Evolutionary conservation across 2,888 invertebrate species (phyloP).

Genomic region (Euclidia mi): DNA sequence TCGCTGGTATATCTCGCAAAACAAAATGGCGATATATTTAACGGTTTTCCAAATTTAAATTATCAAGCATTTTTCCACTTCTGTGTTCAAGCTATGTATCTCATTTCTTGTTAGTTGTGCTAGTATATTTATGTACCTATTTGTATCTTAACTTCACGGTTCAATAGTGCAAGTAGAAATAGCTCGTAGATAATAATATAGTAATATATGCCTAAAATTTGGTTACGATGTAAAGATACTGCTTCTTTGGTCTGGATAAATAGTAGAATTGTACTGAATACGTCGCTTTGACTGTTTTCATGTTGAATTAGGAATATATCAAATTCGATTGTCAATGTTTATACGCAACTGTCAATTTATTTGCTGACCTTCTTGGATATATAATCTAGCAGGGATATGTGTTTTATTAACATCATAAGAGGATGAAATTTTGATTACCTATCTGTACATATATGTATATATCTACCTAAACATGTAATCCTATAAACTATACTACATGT

Average conservation of each 20-base stretch:
- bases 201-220: constrained; percentile 51
- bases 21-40: constrained; percentile 10
- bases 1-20: background rate
- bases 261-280: constrained; percentile 23
- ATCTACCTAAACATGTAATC: too few relatives aligned
- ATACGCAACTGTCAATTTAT: background rate
- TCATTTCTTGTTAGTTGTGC: constrained; percentile 28
- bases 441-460: too few relatives aligned
- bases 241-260: constrained; percentile 24
- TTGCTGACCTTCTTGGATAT: background rate
- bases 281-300: constrained; percentile 35
- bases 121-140: constrained; percentile 21
- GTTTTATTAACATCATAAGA: too few relatives aligned
- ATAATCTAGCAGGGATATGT: background rate
- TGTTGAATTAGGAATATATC: constrained; percentile 14
- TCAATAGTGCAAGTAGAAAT: constrained; percentile 33
- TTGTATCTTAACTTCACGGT: constrained; percentile 28
- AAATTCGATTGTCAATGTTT: constrained; percentile 1
- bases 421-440: too few relatives aligned
- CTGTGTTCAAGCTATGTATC: constrained; percentile 46
- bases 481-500: too few relatives aligned
- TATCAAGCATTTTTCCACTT: constrained; percentile 32
- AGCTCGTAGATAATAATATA: constrained; percentile 41
- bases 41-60: constrained; percentile 16
- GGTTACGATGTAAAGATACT: constrained; percentile 34